These are phyloP conservation scores for Australoheros scitulus DNA, from an alignment of 2,113 vertebrate genomes.

Conservation along the genomic window DNA sequence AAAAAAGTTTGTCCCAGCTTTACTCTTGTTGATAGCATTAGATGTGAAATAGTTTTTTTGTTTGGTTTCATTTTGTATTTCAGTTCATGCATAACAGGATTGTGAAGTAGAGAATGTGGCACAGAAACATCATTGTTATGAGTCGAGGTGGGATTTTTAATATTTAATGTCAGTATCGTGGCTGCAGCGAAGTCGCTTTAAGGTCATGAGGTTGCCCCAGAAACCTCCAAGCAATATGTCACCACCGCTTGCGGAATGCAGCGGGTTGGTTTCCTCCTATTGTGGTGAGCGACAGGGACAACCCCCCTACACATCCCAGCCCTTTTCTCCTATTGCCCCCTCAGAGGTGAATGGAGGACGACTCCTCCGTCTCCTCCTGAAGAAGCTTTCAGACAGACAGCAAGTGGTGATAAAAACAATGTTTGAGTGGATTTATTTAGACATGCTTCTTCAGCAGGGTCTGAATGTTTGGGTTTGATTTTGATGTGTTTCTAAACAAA, in stretches of 20 bases:
- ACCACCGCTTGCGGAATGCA: constrained; percentile 74
- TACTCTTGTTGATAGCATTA: neutral
- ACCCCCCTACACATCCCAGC: neutral
- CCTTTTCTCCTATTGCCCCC: constrained; percentile 9
- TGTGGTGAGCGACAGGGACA: constrained; percentile 55
- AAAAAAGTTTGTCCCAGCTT: neutral
- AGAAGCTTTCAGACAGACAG: neutral
- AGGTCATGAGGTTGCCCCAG: constrained; percentile 74
- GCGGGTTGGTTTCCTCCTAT: constrained; percentile 72
- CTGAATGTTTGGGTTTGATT: constrained; percentile 7
- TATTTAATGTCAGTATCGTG: neutral
- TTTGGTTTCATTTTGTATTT: no score
- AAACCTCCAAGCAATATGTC: constrained; percentile 79
- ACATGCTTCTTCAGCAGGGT: neutral
- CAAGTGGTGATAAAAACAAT: neutral
- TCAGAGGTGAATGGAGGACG: constrained; percentile 56
- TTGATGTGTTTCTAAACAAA: neutral
- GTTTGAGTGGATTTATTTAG: neutral
- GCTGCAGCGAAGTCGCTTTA: neutral
- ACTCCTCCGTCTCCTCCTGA: neutral
- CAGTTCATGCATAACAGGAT: neutral
- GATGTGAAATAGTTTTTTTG: neutral
- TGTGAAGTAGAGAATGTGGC: neutral
- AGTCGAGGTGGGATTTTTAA: neutral
- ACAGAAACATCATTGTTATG: fast-evolving